A percentile compares a stretch with the other conserved stretches of the same genome.
phyloP scores from a whole-genome alignment of 2,797 vertebrate genomes.

The Pelobates cultripes region DNA sequence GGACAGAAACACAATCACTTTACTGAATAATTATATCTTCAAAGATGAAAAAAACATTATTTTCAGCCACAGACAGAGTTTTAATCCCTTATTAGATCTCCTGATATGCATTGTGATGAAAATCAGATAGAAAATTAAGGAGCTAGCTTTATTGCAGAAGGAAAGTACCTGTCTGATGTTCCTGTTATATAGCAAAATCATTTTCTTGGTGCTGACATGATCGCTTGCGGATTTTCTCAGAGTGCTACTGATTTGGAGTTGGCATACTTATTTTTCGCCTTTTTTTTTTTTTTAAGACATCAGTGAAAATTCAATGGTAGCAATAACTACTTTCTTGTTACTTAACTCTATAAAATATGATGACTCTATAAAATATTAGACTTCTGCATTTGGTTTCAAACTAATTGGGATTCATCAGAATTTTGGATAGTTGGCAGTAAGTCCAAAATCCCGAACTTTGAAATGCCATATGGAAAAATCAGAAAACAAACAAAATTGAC shows the following conservation, averaged over 20 bases:
- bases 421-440: too few relatives aligned
- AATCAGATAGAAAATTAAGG: constrained; percentile 22
- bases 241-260: neutral
- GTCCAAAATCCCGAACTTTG: too few relatives aligned
- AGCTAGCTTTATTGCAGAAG: neutral
- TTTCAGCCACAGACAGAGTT: constrained; percentile 27
- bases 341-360: too few relatives aligned
- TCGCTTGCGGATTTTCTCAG: neutral
- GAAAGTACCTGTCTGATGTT: constrained; percentile 30
- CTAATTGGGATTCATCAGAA: too few relatives aligned
- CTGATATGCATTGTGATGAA: constrained; percentile 43
- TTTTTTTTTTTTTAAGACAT: neutral
- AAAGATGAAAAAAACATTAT: constrained; percentile 37
- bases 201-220: constrained; percentile 1
- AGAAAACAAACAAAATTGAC: too few relatives aligned
- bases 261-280: neutral
- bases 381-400: too few relatives aligned
- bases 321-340: neutral
- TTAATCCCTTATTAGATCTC: constrained; percentile 41
- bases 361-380: too few relatives aligned
- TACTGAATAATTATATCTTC: constrained; percentile 50
- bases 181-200: neutral
- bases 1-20: constrained; percentile 43
- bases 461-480: too few relatives aligned
- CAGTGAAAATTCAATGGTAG: neutral